These are phyloP conservation scores for Trachelus iudaicus DNA, from an alignment of 2,888 invertebrate species.

Conservation along the genomic window DNA sequence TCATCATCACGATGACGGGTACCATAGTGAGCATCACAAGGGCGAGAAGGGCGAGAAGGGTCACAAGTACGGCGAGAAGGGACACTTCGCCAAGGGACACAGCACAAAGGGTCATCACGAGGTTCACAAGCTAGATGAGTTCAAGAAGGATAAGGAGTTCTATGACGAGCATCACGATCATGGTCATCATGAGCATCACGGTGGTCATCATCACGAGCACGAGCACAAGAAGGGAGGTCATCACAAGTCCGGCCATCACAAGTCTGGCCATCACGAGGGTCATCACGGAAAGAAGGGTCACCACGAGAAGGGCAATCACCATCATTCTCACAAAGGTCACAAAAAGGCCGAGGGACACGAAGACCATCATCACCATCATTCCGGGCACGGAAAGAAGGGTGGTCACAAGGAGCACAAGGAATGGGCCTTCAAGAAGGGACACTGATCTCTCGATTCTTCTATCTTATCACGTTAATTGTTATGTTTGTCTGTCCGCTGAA, in stretches of 20 bases:
- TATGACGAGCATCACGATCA: conserved; percentile 87
- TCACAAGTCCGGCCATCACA: conserved; percentile 84
- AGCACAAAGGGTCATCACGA: conserved; percentile 88
- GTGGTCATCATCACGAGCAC: conserved; percentile 82
- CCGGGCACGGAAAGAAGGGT: conserved; percentile 83
- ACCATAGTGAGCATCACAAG: conserved; percentile 74
- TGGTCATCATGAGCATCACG: conserved; percentile 85
- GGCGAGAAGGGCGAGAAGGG: conserved; percentile 77
- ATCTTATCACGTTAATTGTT: conserved; percentile 8
- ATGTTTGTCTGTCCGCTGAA: too few relatives aligned
- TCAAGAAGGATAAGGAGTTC: conserved; percentile 87
- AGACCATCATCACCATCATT: conserved; percentile 79
- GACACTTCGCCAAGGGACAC: conserved; percentile 85
- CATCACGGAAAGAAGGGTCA: conserved; percentile 85
- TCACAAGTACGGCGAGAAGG: conserved; percentile 75
- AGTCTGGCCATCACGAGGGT: conserved; percentile 80
- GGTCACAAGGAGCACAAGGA: conserved; percentile 84
- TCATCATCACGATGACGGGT: conserved; percentile 75
- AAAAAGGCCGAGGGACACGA: conserved; percentile 83
- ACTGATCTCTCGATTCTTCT: conserved; percentile 32
- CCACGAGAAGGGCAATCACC: conserved; percentile 83
- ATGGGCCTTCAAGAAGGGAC: conserved; percentile 74
- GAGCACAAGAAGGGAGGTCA: conserved; percentile 86
- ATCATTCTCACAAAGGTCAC: conserved; percentile 83
- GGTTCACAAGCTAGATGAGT: conserved; percentile 86